phyloP scores from a whole-genome alignment of 2,797 vertebrate genomes.

The Pampus argenteus region DNA sequence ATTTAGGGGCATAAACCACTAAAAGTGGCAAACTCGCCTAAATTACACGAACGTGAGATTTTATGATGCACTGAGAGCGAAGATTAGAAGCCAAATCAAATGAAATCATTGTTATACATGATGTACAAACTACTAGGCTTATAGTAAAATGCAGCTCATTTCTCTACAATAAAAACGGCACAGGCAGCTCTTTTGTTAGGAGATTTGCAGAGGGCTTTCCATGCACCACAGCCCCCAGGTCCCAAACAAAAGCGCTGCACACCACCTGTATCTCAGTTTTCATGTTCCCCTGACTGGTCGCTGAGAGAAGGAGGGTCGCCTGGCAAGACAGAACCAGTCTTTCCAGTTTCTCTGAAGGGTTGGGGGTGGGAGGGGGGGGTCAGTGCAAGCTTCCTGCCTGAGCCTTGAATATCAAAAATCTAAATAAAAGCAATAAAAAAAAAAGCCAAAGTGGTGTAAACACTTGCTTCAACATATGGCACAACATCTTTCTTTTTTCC shows the following conservation, averaged over 20 bases:
- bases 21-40: neutral
- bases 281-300: conserved; percentile 70
- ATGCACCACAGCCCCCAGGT: conserved; percentile 57
- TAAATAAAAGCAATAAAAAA: neutral
- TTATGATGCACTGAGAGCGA: neutral
- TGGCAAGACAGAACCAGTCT: conserved; percentile 70
- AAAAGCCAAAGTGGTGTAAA: neutral
- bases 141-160: conserved; percentile 30
- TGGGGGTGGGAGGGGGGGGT: neutral
- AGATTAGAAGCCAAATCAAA: neutral
- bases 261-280: conserved; percentile 75
- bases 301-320: conserved; percentile 65
- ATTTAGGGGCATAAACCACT: neutral
- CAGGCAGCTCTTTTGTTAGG: conserved; percentile 65
- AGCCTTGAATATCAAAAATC: neutral
- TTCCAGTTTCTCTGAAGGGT: conserved; percentile 70
- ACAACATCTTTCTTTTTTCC: neutral
- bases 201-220: conserved; percentile 69
- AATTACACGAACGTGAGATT: neutral
- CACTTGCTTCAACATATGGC: neutral
- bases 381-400: conserved; percentile 28
- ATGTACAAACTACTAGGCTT: neutral
- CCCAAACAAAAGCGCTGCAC: conserved; percentile 71
- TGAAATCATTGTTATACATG: neutral
- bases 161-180: conserved; percentile 43